These are phyloP conservation scores for Acleris holmiana DNA, from an alignment of 2,888 invertebrate genomes.

Conservation along the genomic window DNA sequence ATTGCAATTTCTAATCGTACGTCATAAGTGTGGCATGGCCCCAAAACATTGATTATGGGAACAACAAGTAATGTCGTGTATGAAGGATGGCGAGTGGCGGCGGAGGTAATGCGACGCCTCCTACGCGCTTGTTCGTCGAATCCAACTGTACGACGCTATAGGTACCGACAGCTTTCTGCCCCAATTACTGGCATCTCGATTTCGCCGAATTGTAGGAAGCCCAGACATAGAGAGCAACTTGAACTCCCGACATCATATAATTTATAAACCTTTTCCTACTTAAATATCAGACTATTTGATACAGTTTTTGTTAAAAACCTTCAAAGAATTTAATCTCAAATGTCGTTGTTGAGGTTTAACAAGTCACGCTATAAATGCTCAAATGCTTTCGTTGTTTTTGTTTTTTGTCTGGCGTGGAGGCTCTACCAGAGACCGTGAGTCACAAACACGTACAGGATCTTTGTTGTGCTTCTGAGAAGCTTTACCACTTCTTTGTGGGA, in stretches of 20 bases:
- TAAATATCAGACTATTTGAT: conserved; percentile 4
- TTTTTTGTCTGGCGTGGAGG: conserved; percentile 67
- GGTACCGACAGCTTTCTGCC: conserved; percentile 70
- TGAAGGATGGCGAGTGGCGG: conserved; percentile 68
- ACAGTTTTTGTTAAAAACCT: conserved; percentile 16
- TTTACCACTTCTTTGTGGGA: conserved; percentile 70
- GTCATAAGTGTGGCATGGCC: conserved; percentile 77
- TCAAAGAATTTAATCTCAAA: conserved; percentile 32
- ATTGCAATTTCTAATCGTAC: conserved; percentile 79
- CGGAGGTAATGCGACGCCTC: conserved; percentile 68
- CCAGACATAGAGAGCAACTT: conserved; percentile 25
- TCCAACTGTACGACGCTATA: conserved; percentile 69
- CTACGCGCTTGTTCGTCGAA: conserved; percentile 78
- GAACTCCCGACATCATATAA: conserved; percentile 12
- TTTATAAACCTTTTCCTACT: conserved; percentile 26
- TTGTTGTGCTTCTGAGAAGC: conserved; percentile 81
- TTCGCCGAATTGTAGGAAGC: conserved; percentile 33
- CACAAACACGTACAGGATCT: conserved; percentile 77
- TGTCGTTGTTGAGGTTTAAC: conserved; percentile 27
- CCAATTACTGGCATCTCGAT: conserved; percentile 61
- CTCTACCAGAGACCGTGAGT: conserved; percentile 64
- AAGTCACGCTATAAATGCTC: conserved; percentile 42
- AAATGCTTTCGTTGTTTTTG: conserved; percentile 46
- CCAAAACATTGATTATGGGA: conserved; percentile 82
- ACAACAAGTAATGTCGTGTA: conserved; percentile 77